Conservation (phyloP, 2,888 invertebrate species). For the Neuroscelio doddi region DNA sequence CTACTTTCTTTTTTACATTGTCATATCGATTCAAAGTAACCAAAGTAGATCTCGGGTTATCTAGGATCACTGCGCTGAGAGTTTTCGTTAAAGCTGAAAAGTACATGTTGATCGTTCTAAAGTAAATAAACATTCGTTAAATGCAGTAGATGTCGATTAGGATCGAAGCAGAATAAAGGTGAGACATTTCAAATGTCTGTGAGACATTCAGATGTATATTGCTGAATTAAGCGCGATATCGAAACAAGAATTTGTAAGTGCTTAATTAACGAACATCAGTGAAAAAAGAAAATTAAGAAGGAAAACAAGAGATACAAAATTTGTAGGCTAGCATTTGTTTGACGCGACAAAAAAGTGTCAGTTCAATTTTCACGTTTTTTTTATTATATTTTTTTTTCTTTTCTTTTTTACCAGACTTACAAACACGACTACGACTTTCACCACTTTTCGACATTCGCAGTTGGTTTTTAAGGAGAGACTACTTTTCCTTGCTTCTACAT, state of each 20-base stretch:
- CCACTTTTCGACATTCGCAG: not conserved
- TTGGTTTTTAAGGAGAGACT: not conserved
- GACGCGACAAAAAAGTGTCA: conserved; percentile 23
- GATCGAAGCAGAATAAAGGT: no score
- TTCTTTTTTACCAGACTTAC: no score
- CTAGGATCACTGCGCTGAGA: not conserved
- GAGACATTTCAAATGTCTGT: no score
- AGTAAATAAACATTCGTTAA: no score
- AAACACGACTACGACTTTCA: conserved; percentile 20
- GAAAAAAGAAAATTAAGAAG: no score
- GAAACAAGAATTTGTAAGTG: no score
- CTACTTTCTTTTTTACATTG: not conserved
- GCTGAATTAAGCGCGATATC: no score
- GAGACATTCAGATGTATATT: no score
- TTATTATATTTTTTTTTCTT: no score
- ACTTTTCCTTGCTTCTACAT: conserved; percentile 20
- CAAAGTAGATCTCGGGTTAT: conserved; percentile 1
- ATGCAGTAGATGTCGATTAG: no score
- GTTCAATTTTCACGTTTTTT: conserved; percentile 17
- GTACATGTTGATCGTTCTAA: not conserved
- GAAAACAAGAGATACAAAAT: no score
- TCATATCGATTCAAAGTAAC: not conserved
- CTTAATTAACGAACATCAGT: no score
- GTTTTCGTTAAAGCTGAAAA: not conserved
- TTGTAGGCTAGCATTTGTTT: not conserved